Evolutionary conservation across 2,797 vertebrate genomes (phyloP), one percentile per base, ranked within the genome.

Genomic region (Pangasius macronema): DNA sequence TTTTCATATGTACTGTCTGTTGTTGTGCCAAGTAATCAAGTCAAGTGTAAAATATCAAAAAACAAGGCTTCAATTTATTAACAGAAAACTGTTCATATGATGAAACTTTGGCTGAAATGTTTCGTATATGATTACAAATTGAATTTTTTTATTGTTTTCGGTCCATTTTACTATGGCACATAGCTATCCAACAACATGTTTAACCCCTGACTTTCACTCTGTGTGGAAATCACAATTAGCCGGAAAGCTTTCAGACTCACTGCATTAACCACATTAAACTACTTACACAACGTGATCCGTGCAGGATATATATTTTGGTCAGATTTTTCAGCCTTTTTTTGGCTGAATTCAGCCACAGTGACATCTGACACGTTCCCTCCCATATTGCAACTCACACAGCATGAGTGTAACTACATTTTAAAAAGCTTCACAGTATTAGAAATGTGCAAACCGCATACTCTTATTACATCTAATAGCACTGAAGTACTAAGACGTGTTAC

Each of bases 1-100:
- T 9, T 83, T 61, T 33, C 18, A 39, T 61, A 70, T 42, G 51
- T 14, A 42, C 55, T 76, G 70, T 61, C 39, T 36, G 57, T 51
- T 85, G 75, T 79, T 77, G 75, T 79, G 75, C 75, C 20, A 76
- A 75, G 33, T 61, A 59, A 65, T 82, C 53, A 59, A 55, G n/a
- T 79, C 51, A 57, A 80, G 30, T 20, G 30, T 8, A 59, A 33
- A 33, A 59, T 59, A 22, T 24, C 30, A 1, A 75, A 46, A 75
- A 75, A 68, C 20, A 46, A 75, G 27, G 55, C 75, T 53, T 53
- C 18, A 55, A 33, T 53, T 53, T 30, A 51, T 72, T 51, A 51
- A 46, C 8, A 42, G 68, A 42, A 68, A 61, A 27, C 24, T 24
- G 11, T 67, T 67, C 14, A n/a, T 27, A 46, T 46, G 8, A 46